These are phyloP conservation scores for Empis stercorea DNA, from an alignment of 2,888 invertebrate genomes.

Conservation along the genomic window DNA sequence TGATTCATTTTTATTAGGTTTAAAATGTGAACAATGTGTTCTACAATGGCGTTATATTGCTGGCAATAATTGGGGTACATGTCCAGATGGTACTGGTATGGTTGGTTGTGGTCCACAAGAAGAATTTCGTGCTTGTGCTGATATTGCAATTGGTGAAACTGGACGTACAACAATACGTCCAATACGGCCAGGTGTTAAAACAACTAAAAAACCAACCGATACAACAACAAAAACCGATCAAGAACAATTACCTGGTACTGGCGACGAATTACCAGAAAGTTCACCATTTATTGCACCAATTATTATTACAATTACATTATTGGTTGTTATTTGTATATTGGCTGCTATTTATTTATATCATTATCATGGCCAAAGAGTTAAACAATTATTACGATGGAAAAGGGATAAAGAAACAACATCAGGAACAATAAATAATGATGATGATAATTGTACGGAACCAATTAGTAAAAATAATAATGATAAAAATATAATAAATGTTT, in stretches of 20 bases:
- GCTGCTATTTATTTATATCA: slow-evolving; percentile 61
- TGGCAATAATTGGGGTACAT: slow-evolving; percentile 73
- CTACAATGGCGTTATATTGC: slow-evolving; percentile 83
- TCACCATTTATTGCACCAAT: slow-evolving; percentile 41
- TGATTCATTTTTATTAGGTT: slow-evolving; percentile 40
- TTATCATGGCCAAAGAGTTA: slow-evolving; percentile 57
- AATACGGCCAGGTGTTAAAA: slow-evolving; percentile 22
- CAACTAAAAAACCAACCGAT: slow-evolving; percentile 14
- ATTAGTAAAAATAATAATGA: slow-evolving; percentile 9
- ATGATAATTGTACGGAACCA: slow-evolving; percentile 5
- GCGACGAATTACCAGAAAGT: slow-evolving; percentile 21
- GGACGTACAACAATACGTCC: slow-evolving; percentile 36
- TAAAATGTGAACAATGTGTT: slow-evolving; percentile 69
- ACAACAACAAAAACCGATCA: slow-evolving; percentile 15
- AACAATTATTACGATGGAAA: slow-evolving; percentile 45
- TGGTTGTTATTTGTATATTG: slow-evolving; percentile 50
- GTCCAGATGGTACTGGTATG: slow-evolving; percentile 57
- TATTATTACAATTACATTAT: slow-evolving; percentile 51
- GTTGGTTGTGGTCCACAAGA: slow-evolving; percentile 84
- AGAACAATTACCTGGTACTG: slow-evolving; percentile 12
- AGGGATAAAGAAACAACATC: slow-evolving; percentile 16
- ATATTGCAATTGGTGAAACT: slow-evolving; percentile 53
- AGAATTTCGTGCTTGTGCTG: slow-evolving; percentile 75
- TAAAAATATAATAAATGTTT: slow-evolving; percentile 6
- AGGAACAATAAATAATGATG: no score